Conservation (phyloP, 2,797 vertebrate species). For the Semaprochilodus insignis region DNA sequence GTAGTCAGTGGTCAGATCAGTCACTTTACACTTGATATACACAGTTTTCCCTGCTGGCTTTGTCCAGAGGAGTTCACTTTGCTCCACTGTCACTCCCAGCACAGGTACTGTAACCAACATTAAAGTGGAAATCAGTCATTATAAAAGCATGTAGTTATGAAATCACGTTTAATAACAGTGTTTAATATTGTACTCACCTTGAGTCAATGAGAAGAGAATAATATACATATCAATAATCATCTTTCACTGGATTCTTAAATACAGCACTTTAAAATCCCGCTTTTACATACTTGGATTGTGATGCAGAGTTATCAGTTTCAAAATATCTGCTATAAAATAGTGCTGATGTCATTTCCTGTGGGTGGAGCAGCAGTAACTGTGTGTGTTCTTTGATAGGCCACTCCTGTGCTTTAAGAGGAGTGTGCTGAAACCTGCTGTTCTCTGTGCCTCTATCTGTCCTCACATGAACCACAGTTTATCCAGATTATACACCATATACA, state of each 20-base stretch:
- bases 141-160: too few relatives aligned
- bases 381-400: neutral
- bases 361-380: neutral
- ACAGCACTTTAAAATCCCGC: neutral
- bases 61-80: neutral
- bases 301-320: neutral
- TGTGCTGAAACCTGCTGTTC: neutral
- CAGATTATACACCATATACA: too few relatives aligned
- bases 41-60: too few relatives aligned
- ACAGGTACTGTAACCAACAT: neutral
- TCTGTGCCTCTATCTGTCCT: neutral
- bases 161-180: too few relatives aligned
- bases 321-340: neutral
- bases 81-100: conserved; percentile 4
- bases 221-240: neutral
- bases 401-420: neutral
- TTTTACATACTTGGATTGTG: neutral
- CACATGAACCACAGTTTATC: too few relatives aligned
- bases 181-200: neutral
- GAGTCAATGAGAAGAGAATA: neutral
- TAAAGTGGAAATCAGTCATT: too few relatives aligned
- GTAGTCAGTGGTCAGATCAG: neutral
- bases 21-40: too few relatives aligned
- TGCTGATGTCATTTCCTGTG: neutral
- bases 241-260: neutral